Evolutionary conservation across 1,140 invertebrate species (phyloP).

Genomic region (Drosophila rhopaloa): DNA sequence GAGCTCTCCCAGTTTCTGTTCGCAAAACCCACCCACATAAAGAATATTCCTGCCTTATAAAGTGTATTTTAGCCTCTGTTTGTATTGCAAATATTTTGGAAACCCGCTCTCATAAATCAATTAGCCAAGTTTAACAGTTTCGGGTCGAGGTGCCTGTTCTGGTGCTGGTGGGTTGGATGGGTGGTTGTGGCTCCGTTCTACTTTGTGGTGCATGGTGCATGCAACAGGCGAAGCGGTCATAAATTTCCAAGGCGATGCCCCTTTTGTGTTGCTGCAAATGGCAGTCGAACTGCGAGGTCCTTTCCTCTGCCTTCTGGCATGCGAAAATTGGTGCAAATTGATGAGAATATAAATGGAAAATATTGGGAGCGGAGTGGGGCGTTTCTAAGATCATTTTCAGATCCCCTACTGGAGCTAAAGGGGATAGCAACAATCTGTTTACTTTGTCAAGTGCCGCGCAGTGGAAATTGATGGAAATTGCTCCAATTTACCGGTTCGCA

Average conservation of each 20-base stretch:
- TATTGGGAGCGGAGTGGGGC: conserved; percentile 23
- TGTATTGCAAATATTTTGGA: conserved; percentile 50
- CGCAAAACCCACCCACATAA: conserved; percentile 49
- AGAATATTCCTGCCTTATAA: conserved; percentile 24
- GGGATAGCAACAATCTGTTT: conserved; percentile 26
- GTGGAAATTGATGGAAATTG: conserved; percentile 44
- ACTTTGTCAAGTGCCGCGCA: conserved; percentile 38
- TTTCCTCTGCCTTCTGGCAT: conserved; percentile 10
- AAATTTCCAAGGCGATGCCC: conserved; percentile 61
- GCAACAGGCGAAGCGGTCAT: conserved; percentile 52
- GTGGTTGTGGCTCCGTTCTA: conserved; percentile 4
- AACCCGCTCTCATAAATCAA: conserved; percentile 68
- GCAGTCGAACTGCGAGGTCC: conserved; percentile 27
- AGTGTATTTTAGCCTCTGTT: conserved; percentile 32
- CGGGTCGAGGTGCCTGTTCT: conserved; percentile 5
- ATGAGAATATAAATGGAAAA: conserved; percentile 51
- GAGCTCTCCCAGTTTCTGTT: conserved; percentile 1
- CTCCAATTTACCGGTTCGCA: conserved; percentile 40
- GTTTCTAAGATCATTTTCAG: conserved; percentile 12
- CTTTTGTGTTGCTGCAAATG: conserved; percentile 71
- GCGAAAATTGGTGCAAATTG: conserved; percentile 42
- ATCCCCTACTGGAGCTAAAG: background rate
- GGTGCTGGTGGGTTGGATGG: conserved; percentile 15
- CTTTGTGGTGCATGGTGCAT: conserved; percentile 28
- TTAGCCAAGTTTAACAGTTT: conserved; percentile 70